phyloP scores from a whole-genome alignment of 2,113 vertebrate species.

The Phyllopteryx taeniolatus region DNA sequence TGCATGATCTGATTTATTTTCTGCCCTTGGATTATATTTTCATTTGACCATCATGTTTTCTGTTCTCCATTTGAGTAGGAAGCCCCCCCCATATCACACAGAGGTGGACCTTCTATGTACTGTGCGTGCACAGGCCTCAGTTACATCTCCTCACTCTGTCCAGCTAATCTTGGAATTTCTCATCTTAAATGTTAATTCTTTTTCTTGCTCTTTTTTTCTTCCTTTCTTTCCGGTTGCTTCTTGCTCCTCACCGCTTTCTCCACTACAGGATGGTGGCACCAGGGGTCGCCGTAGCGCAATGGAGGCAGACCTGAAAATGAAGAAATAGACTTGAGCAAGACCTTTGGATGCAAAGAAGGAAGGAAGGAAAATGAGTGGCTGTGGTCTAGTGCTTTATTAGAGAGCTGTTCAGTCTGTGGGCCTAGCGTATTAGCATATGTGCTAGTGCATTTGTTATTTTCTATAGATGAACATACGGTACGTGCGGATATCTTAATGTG shows the following conservation, averaged over 20 bases:
- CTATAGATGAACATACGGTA: slow-evolving; percentile 1
- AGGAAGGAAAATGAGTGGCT: slow-evolving; percentile 12
- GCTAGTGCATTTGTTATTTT: slow-evolving; percentile 1
- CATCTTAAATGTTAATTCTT: not conserved
- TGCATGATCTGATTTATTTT: slow-evolving; percentile 59
- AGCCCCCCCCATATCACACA: slow-evolving; percentile 25
- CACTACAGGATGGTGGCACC: slow-evolving; percentile 87
- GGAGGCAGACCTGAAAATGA: slow-evolving; percentile 99
- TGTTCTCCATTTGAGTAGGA: slow-evolving; percentile 57
- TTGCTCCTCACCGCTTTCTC: slow-evolving; percentile 8
- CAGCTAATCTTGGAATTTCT: slow-evolving; percentile 19
- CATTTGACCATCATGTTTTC: slow-evolving; percentile 27
- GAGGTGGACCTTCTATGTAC: slow-evolving; percentile 28
- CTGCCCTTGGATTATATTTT: slow-evolving; percentile 19
- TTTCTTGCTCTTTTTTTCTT: not conserved
- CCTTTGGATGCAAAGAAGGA: slow-evolving; percentile 7
- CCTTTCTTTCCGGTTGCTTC: not conserved
- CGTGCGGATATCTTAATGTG: not conserved
- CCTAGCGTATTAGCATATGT: slow-evolving; percentile 1
- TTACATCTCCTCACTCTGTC: slow-evolving; percentile 19
- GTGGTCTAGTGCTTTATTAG: not conserved
- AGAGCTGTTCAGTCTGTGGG: not conserved
- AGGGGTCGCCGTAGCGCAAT: slow-evolving; percentile 97
- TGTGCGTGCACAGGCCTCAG: slow-evolving; percentile 7
- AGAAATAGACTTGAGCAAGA: slow-evolving; percentile 76